These are phyloP conservation scores for Eulemur rufifrons DNA, from an alignment of 2,113 vertebrate genomes.

Conservation along the genomic window DNA sequence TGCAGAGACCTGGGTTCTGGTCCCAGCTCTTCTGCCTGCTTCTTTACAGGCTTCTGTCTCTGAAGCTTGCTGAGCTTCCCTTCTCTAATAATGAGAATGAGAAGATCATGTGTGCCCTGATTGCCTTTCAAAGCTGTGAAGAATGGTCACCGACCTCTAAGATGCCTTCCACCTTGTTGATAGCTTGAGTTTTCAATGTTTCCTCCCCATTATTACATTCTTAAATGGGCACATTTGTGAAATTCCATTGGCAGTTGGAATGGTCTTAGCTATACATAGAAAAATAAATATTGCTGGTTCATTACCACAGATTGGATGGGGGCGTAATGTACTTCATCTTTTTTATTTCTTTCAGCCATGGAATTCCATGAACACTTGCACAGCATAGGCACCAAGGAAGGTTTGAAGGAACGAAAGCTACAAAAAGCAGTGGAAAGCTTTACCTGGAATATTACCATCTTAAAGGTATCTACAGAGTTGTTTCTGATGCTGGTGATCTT, in stretches of 20 bases:
- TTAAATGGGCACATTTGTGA: neutral
- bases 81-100: neutral
- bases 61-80: neutral
- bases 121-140: neutral
- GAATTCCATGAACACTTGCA: slow-evolving; percentile 97
- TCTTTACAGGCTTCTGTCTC: neutral
- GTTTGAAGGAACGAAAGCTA: slow-evolving; percentile 95
- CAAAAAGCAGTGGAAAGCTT: slow-evolving; percentile 98
- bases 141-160: rapidly evolving
- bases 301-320: neutral
- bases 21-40: neutral
- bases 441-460: slow-evolving; percentile 98
- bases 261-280: neutral
- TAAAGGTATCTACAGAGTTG: slow-evolving; percentile 89
- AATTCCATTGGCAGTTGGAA: neutral
- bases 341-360: slow-evolving; percentile 89
- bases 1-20: neutral
- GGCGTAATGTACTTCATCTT: neutral
- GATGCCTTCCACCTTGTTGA: neutral
- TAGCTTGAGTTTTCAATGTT: neutral
- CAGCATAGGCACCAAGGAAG: slow-evolving; percentile 93
- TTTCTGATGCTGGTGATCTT: neutral
- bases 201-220: neutral
- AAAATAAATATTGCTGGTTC: neutral
- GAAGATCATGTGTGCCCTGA: neutral